These are phyloP conservation scores for Ectobius pallidus DNA, from an alignment of 2,888 invertebrate species.

Conservation along the genomic window DNA sequence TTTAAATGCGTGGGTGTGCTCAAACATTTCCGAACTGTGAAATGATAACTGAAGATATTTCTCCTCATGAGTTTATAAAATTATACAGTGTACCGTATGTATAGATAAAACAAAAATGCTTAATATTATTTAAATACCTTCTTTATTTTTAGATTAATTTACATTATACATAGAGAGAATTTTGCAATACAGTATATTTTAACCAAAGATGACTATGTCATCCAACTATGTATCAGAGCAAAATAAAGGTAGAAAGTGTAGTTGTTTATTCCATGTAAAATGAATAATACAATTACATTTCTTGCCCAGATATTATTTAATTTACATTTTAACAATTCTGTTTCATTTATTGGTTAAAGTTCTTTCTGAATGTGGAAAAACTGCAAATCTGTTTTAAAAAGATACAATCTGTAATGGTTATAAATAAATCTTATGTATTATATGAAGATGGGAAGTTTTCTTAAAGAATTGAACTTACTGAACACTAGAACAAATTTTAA, in stretches of 20 bases:
- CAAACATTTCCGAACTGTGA: background rate
- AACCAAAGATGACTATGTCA: background rate
- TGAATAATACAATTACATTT: background rate
- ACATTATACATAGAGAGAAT: slow-evolving; percentile 10
- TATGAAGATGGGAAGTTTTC: too few relatives aligned
- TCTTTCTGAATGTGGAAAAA: background rate
- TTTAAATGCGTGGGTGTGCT: background rate
- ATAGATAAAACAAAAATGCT: slow-evolving; percentile 23
- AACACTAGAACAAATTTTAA: too few relatives aligned
- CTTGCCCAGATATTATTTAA: background rate
- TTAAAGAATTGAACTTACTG: too few relatives aligned
- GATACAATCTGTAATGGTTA: slow-evolving; percentile 9
- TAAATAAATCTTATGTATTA: slow-evolving; percentile 23
- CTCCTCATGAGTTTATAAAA: background rate
- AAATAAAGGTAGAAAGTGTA: too few relatives aligned
- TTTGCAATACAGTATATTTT: background rate
- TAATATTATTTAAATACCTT: slow-evolving; percentile 17
- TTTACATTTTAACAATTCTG: slow-evolving; percentile 6
- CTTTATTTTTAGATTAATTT: slow-evolving; percentile 29
- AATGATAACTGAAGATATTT: background rate
- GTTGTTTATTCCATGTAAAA: background rate
- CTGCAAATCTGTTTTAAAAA: slow-evolving; percentile 8
- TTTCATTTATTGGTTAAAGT: background rate
- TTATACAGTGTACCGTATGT: slow-evolving; percentile 6
- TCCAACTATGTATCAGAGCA: background rate